These are phyloP conservation scores for Lanistes nyassanus DNA, from an alignment of 1,140 invertebrate species.

Conservation along the genomic window DNA sequence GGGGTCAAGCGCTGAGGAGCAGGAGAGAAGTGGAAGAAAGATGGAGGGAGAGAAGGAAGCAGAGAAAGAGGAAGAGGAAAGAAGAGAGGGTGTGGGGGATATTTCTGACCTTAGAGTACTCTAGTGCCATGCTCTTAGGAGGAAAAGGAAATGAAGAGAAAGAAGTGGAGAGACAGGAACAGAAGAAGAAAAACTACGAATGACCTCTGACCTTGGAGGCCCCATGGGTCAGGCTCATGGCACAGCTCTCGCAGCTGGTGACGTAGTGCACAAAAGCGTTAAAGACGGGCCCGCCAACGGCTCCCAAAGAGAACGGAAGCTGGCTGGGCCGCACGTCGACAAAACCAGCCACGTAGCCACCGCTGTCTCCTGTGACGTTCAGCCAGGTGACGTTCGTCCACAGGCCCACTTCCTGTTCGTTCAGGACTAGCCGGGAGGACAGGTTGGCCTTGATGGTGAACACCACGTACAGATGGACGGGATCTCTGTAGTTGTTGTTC, in stretches of 20 bases:
- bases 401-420: not conserved
- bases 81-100: no score
- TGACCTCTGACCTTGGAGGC: constrained; percentile 1
- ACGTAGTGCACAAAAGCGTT: constrained; percentile 14
- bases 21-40: no score
- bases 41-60: no score
- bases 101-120: no score
- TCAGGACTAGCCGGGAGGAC: not conserved
- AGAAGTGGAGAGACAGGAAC: no score
- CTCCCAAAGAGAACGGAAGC: constrained; percentile 8
- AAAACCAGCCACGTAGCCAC: constrained; percentile 7
- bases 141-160: no score
- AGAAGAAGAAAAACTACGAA: no score
- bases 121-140: no score
- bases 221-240: constrained; percentile 14
- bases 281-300: not conserved
- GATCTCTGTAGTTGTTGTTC: not conserved
- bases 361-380: not conserved
- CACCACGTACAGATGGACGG: not conserved
- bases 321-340: not conserved
- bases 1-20: no score
- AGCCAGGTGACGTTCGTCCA: constrained; percentile 4
- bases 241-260: not conserved
- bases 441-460: not conserved
- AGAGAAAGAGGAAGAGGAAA: no score